phyloP scores from a whole-genome alignment of 2,113 vertebrate genomes.

The Sceloporus undulatus region DNA sequence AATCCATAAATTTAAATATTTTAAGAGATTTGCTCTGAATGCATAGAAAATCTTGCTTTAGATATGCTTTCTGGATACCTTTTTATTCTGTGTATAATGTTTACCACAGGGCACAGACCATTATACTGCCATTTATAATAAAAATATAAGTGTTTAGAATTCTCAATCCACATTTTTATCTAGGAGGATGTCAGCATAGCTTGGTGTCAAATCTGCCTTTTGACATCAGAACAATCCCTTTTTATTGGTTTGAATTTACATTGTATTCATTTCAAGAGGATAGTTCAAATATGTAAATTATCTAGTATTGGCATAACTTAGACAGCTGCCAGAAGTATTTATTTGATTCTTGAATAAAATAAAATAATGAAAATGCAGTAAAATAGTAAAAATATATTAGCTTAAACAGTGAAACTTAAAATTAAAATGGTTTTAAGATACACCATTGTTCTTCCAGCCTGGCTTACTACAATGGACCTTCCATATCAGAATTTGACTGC shows the following conservation, averaged over 20 bases:
- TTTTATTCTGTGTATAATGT: background rate
- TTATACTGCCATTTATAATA: background rate
- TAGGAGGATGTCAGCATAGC: background rate
- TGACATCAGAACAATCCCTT: background rate
- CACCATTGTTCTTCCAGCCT: background rate
- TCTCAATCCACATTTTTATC: constrained; percentile 1
- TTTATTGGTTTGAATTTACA: background rate
- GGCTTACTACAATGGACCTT: background rate
- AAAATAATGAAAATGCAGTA: background rate
- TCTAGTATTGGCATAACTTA: background rate
- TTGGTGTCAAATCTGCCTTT: background rate
- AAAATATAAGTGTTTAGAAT: background rate
- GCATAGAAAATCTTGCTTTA: background rate
- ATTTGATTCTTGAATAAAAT: too few relatives aligned
- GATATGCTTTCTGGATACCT: background rate
- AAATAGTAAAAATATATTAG: background rate
- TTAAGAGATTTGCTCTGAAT: background rate
- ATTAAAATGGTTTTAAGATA: background rate
- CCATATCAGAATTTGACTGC: too few relatives aligned
- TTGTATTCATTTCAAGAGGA: background rate
- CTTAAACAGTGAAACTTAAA: background rate
- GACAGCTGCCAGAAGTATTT: background rate
- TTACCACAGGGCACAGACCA: background rate
- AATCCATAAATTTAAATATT: background rate
- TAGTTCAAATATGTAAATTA: background rate